Evolutionary conservation across 1,140 invertebrate genomes (phyloP).

Genomic region (Apis florea): DNA sequence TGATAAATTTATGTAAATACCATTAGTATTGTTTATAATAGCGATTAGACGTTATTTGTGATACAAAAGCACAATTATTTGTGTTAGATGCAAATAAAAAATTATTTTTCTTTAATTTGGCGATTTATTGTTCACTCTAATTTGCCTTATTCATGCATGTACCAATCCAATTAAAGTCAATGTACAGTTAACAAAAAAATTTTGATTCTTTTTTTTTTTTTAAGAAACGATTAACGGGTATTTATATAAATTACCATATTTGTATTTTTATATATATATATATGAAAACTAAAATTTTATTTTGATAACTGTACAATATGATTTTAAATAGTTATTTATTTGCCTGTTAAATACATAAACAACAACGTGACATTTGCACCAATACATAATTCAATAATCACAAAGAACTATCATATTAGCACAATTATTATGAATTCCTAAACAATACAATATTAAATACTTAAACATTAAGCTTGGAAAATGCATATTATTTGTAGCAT

Average conservation of each 20-base stretch:
- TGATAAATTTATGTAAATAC: constrained; percentile 57
- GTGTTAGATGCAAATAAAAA: constrained; percentile 72
- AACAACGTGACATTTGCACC: constrained; percentile 33
- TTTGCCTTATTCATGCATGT: constrained; percentile 61
- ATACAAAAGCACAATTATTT: constrained; percentile 70
- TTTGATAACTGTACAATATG: constrained; percentile 49
- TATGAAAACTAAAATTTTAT: constrained; percentile 9
- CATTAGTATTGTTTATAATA: constrained; percentile 55
- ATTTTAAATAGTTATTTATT: constrained; percentile 31
- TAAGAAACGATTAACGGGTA: background rate
- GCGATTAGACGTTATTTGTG: constrained; percentile 62
- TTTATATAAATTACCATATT: background rate
- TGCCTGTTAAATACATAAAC: constrained; percentile 44
- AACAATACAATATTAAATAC: constrained; percentile 29
- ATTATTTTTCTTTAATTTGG: constrained; percentile 73
- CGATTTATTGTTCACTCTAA: constrained; percentile 62
- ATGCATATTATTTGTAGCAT: constrained; percentile 45
- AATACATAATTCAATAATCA: constrained; percentile 19
- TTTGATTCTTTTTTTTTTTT: background rate
- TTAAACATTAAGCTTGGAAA: constrained; percentile 38
- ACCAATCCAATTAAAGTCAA: constrained; percentile 36
- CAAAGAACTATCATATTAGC: constrained; percentile 19
- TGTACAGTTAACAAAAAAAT: constrained; percentile 48
- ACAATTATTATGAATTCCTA: constrained; percentile 8
- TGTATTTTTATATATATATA: background rate